phyloP scores from a whole-genome alignment of 1,140 invertebrate species.

The Pentalonia nigronervosa region DNA sequence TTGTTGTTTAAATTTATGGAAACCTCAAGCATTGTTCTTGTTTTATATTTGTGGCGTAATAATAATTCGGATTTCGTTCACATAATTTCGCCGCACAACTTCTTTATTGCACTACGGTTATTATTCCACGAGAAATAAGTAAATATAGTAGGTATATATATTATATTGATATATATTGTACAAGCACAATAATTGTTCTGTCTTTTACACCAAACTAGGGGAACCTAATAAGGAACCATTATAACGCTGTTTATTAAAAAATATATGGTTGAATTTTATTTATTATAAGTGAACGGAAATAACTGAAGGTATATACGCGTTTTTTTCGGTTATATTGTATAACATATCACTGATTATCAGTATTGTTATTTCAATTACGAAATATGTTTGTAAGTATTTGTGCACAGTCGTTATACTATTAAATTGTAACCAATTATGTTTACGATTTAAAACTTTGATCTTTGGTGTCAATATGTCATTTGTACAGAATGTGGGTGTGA shows the following conservation, averaged over 20 bases:
- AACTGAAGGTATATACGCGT: not conserved
- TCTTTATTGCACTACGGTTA: not conserved
- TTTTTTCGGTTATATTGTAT: not conserved
- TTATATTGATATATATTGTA: too few relatives aligned
- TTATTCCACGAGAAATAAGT: not conserved
- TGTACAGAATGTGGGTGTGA: not conserved
- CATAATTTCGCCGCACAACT: not conserved
- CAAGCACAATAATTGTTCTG: not conserved
- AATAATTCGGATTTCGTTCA: not conserved
- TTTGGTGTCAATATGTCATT: not conserved
- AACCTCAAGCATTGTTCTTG: constrained; percentile 7
- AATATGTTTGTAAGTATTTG: not conserved
- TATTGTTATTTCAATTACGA: not conserved
- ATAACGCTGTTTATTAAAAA: not conserved
- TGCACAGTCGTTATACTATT: not conserved
- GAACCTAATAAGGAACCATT: not conserved
- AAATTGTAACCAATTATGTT: not conserved
- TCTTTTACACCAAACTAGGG: not conserved
- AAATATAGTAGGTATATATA: not conserved
- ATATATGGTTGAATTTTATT: not conserved
- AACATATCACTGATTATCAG: not conserved
- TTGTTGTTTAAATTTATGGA: constrained; percentile 14
- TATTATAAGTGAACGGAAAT: not conserved
- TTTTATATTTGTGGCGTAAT: not conserved
- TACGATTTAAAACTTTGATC: not conserved